Base-by-base conservation (phyloP, 1,140 invertebrate genomes). In the Papilio polytes region DNA sequence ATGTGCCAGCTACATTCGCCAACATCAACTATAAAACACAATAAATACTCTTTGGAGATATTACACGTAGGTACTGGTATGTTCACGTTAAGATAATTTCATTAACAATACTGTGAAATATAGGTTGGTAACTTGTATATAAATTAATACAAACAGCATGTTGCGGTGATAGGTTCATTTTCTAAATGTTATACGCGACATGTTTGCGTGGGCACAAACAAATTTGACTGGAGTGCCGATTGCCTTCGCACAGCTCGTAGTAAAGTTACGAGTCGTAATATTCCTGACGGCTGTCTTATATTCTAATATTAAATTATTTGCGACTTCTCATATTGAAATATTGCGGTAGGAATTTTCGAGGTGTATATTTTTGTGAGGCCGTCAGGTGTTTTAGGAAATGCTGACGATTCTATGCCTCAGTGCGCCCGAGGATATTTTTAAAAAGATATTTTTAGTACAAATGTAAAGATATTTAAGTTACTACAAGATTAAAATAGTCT, bases 291-390 rank as follows among this genome's bases (percentile, higher is more conserved):
- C 72, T 74, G 72, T 46, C 36, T 74, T 74, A 74, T 74, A 74
- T 74, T 74, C 72, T 74, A 74, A 74, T 74, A 74, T 74, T 74
- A 74, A 74, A 74, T 74, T 46, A 74, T 74, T 74, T 46, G 72
- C 13, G 36, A 46, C 31, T 74, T 74, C 72, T 41, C 72, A 22
- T 46, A 46, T 46, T 46, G 72, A 74, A 46, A 70, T 70, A 70
- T 74, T 74, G 72, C 72, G 72, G 72, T 18, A 36, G 72, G 36
- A 46, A 46, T 20, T 74, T 46, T 18, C 31, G 22, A 31, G 63
- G 15, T 70, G 63, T 70, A 70, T 70, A 70, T 70, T 70, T 46
- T 74, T 46, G 18, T 46, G 72, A 8, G 41, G 15, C 9, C 36
- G 72, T 46, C 72, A 74, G 72, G 18, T 74, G 72, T 46, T 36